These are phyloP conservation scores for Anthophora plumipes DNA, from an alignment of 2,888 invertebrate species.

Conservation along the genomic window DNA sequence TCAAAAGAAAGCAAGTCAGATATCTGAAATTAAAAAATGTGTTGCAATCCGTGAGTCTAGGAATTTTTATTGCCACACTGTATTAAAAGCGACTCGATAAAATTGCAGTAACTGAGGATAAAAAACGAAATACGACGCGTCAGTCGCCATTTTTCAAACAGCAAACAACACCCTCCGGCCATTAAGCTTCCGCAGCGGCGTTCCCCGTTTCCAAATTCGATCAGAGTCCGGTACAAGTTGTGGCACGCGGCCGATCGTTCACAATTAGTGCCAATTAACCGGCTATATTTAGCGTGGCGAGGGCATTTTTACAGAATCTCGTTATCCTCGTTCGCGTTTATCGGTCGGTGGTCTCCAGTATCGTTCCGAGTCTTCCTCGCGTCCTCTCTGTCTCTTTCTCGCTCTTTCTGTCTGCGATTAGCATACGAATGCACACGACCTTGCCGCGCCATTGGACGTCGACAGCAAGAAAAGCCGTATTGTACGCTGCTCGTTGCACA, in stretches of 20 bases:
- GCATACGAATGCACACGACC: slow-evolving; percentile 79
- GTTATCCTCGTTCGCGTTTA: slow-evolving; percentile 71
- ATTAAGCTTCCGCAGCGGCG: background rate
- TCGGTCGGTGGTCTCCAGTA: slow-evolving; percentile 68
- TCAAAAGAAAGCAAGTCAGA: too few relatives aligned
- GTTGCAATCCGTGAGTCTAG: too few relatives aligned
- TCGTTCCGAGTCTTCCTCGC: slow-evolving; percentile 57
- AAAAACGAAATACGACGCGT: background rate
- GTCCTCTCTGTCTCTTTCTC: slow-evolving; percentile 56
- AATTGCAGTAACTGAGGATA: background rate
- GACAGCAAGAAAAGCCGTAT: slow-evolving; percentile 53
- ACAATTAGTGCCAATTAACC: slow-evolving; percentile 47
- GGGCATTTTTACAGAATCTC: slow-evolving; percentile 60
- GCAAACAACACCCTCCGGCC: background rate
- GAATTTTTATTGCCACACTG: too few relatives aligned
- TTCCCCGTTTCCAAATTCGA: slow-evolving; percentile 17
- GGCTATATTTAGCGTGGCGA: slow-evolving; percentile 39
- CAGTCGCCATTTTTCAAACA: slow-evolving; percentile 6
- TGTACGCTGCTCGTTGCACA: slow-evolving; percentile 12
- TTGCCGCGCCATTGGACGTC: slow-evolving; percentile 70
- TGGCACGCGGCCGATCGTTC: slow-evolving; percentile 7
- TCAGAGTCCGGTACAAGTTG: background rate
- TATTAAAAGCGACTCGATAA: background rate
- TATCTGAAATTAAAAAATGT: too few relatives aligned
- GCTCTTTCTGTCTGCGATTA: slow-evolving; percentile 68